Base-by-base conservation (phyloP, 2,888 invertebrate genomes). In the Acronicta leporina region DNA sequence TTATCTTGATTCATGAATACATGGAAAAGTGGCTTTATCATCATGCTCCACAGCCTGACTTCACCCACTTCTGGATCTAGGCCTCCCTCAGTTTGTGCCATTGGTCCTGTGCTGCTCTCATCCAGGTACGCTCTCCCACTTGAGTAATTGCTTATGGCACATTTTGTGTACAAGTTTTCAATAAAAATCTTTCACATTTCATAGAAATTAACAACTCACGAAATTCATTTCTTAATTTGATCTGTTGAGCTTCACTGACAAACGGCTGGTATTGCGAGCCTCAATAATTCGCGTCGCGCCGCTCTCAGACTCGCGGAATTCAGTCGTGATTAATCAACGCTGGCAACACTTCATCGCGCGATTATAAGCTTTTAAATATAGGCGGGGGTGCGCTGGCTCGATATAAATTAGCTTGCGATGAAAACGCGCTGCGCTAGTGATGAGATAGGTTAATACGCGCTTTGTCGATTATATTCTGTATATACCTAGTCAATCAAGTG, bases 291-390 rank as follows among this genome's bases (percentile, higher is more conserved):
- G 58, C 65, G 52, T 33, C 27, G 77, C 73, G 68, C 68, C 79
- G 73, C 68, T 69, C 73, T 62, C 38, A 50, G 49, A 83, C 79
- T 83, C 80, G 79, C 77, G 79, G 77, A 84, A 87, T 85, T 81
- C 79, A 75, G 82, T 80, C 83, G 82, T 87, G 87, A 92, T 92
- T 92, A 91, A 93, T 93, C 92, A 92, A 81, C 85, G 83, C 82
- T 80, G 85, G 89, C 88, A 87, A 88, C 90, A 90, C 91, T 92
- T 92, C 92, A 90, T 92, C 89, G 91, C 80, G 87, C 92, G 92
- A 93, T 93, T 93, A 93, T 92, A 94, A 93, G 94, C 92, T 90
- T 91, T 92, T 92, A 92, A 90, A 88, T 87, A 89, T 87, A 84
- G 85, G 81, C 82, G 85, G 89, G 89, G 91, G 84, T 87, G 90